phyloP scores from a whole-genome alignment of 2,797 vertebrate species.

The Delichon dasypus region DNA sequence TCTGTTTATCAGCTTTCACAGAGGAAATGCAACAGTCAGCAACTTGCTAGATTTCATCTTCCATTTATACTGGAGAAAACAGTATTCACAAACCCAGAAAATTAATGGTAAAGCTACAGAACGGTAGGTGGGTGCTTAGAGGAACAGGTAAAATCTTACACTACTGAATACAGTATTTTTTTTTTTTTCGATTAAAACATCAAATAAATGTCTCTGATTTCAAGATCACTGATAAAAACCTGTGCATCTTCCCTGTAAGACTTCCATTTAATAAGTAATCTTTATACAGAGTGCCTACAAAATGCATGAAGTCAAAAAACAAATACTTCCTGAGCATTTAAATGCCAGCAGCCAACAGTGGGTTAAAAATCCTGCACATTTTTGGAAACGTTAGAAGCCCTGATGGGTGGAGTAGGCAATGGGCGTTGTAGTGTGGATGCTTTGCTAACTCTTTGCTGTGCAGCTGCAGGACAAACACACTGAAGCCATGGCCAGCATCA shows the following conservation, averaged over 20 bases:
- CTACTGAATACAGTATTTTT: background rate
- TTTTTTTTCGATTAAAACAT: background rate
- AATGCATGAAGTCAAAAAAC: background rate
- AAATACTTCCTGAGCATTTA: background rate
- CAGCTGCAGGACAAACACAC: conserved; percentile 25
- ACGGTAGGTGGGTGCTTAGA: background rate
- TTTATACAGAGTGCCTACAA: background rate
- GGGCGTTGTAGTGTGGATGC: background rate
- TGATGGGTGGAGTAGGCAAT: conserved; percentile 39
- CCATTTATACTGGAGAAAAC: background rate
- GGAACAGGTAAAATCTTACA: background rate
- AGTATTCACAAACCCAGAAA: background rate
- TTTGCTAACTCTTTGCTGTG: conserved; percentile 60
- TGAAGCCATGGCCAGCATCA: conserved; percentile 21
- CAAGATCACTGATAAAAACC: background rate
- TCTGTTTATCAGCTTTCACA: background rate
- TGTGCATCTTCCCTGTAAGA: background rate
- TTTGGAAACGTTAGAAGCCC: conserved; percentile 17
- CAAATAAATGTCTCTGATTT: background rate
- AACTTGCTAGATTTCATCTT: background rate
- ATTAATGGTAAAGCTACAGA: background rate
- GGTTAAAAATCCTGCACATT: conserved; percentile 32
- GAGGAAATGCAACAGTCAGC: conserved; percentile 27
- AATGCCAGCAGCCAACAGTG: background rate
- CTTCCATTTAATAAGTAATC: background rate